Base-by-base conservation (phyloP, 2,888 invertebrate species). In the Tenodera sinensis region DNA sequence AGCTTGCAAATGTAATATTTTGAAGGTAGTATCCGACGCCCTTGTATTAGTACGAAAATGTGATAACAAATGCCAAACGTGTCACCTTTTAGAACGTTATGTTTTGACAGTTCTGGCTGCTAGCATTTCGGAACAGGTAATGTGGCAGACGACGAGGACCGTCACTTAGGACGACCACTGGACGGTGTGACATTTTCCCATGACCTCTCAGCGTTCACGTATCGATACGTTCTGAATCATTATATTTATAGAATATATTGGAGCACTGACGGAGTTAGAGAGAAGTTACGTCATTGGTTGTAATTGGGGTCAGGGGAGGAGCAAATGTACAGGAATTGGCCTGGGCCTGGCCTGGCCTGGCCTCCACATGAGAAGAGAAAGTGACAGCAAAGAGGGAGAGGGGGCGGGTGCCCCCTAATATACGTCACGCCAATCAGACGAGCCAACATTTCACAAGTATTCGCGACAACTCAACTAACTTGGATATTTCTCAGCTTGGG, bases 241-340 rank as follows among this genome's bases (percentile, higher is more conserved):
- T 71, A 71, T 71, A 71, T 71, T 71, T 71, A 71, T 71, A 71
- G 54, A 71, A 15, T 71, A 20, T 20, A 71, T 71, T 71, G 54
- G 54, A 71, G 25, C 54, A 71, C 20, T 25, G 54, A 71, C 54
- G 54, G 54, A 71, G 54, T 71, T 71, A 14, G 54, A 71, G 54
- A 71, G 54, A 81, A 71, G 88, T 54, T 47, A 88, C 83, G 34
- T 83, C 47, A 88, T 88, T 88, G 88, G 88, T n/a, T 88, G 83
- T 28, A 30, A 88, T 88, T 83, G 83, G 42, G 88, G 88, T 88
- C 88, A 88, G 83, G 42, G 83, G 88, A 71, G 54, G 54, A 71
- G 54, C 54, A 71, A 71, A 25, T 71, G 54, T 71, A 25, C 54
- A 71, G 25, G 54, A 71, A 71, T 71, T 71, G 54, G 54, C 54